These are phyloP conservation scores for Mamestra configurata DNA, from an alignment of 1,140 invertebrate genomes.

Conservation along the genomic window DNA sequence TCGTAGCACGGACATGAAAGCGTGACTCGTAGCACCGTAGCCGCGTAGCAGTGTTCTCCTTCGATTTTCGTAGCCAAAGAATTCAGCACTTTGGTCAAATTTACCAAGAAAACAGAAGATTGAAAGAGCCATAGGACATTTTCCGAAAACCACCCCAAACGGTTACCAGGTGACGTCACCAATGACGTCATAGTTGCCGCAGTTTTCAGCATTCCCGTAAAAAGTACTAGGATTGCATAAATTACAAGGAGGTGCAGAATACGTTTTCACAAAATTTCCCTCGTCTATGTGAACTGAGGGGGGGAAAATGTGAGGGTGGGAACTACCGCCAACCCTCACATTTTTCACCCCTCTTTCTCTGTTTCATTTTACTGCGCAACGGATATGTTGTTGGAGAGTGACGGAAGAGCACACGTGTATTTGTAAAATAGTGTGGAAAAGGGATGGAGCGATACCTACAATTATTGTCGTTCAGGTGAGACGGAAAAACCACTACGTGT, in stretches of 20 bases:
- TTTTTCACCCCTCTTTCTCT: no score
- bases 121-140: neutral
- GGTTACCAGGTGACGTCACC: neutral
- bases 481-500: neutral
- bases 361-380: neutral
- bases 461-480: neutral
- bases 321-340: no score
- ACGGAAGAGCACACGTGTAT: neutral
- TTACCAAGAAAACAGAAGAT: neutral
- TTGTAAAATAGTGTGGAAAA: neutral
- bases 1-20: neutral
- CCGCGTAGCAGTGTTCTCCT: neutral
- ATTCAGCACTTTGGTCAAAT: neutral
- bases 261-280: neutral
- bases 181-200: constrained; percentile 15
- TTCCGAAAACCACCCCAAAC: neutral
- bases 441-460: neutral
- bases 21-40: neutral
- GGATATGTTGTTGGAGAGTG: neutral
- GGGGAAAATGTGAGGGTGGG: neutral
- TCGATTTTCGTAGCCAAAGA: neutral
- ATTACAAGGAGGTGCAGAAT: neutral
- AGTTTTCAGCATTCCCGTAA: constrained; percentile 5
- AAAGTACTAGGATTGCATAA: constrained; percentile 10
- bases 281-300: neutral